These are phyloP conservation scores for Tapirus terrestris DNA, from an alignment of 2,113 vertebrate species.

Conservation along the genomic window DNA sequence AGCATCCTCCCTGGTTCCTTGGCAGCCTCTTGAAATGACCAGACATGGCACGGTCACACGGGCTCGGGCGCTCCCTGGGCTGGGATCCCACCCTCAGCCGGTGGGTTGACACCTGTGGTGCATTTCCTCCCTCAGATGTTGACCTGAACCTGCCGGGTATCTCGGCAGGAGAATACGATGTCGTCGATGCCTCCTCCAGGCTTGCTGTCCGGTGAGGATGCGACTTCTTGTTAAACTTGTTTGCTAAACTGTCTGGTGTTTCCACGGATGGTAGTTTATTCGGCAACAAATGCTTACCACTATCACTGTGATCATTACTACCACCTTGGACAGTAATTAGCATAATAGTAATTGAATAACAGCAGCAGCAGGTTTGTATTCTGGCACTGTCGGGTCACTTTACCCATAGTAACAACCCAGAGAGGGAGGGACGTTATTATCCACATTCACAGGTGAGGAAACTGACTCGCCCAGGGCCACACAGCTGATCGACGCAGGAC, in stretches of 20 bases:
- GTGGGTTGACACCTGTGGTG: neutral
- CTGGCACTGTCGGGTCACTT: neutral
- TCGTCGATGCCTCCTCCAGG: neutral
- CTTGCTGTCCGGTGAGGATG: accelerated
- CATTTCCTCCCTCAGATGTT: accelerated
- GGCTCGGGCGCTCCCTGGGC: too few species aligned
- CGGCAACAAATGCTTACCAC: accelerated
- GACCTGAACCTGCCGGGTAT: accelerated
- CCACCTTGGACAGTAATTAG: accelerated
- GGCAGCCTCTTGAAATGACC: neutral
- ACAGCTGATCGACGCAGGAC: accelerated
- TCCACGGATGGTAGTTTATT: neutral
- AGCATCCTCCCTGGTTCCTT: accelerated
- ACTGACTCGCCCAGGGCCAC: neutral
- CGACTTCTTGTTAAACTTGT: neutral
- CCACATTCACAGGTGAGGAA: neutral
- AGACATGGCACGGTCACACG: accelerated
- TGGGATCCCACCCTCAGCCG: neutral
- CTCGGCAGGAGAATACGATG: neutral
- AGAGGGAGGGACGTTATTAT: accelerated
- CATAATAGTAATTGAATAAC: accelerated
- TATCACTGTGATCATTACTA: accelerated
- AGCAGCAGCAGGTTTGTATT: accelerated
- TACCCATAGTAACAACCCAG: neutral
- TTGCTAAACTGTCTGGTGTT: neutral